Conservation (phyloP, 2,797 vertebrate species). For the Chaetophractus vellerosus region DNA sequence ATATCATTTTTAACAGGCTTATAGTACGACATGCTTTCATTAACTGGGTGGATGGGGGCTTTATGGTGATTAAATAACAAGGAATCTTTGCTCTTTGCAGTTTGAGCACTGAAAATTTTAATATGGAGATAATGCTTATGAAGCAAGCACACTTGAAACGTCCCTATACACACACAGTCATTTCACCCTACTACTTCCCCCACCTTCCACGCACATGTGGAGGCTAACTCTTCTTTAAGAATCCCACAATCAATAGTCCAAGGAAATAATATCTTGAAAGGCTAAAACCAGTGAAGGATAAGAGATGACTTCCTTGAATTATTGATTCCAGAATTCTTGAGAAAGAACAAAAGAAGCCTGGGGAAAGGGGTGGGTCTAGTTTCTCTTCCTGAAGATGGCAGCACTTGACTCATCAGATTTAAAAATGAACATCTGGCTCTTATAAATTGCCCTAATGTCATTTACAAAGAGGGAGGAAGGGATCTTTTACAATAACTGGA, state of each 20-base stretch:
- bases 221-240: not conserved
- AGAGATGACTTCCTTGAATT: not conserved
- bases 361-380: rapidly evolving
- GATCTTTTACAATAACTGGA: not conserved
- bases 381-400: not conserved
- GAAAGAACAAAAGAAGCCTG: not conserved
- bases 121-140: not conserved
- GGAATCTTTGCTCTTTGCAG: not conserved
- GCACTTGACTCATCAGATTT: not conserved
- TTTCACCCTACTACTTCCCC: not conserved
- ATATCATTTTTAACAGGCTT: slow-evolving; percentile 45
- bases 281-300: not conserved
- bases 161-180: not conserved
- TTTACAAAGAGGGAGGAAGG: not conserved
- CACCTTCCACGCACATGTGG: rapidly evolving
- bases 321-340: not conserved
- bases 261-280: not conserved
- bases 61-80: not conserved
- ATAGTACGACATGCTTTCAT: not conserved
- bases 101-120: not conserved
- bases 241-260: not conserved
- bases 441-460: not conserved
- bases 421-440: not conserved
- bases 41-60: not conserved
- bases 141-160: not conserved